A percentile compares a stretch with the other conserved stretches of the same genome.
These are phyloP conservation scores for Lineus longissimus DNA, from an alignment of 1,140 invertebrate species.

Conservation along the genomic window DNA sequence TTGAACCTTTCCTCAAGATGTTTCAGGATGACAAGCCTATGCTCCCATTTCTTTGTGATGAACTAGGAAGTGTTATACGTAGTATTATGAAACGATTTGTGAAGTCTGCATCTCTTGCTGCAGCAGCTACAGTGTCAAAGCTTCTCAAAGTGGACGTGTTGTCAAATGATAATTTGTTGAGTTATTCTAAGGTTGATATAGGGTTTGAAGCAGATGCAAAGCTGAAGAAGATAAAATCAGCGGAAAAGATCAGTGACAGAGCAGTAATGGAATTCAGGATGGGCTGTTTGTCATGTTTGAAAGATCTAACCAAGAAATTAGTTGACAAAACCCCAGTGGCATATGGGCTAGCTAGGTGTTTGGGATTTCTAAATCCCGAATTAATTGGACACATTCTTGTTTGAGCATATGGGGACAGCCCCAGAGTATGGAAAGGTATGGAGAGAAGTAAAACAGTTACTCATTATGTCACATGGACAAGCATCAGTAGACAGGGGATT, in stretches of 20 bases:
- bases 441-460: neutral
- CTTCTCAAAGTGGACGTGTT: neutral
- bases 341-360: neutral
- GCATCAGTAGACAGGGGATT: slow-evolving; percentile 33
- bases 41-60: neutral
- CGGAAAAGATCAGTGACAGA: neutral
- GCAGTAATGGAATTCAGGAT: neutral
- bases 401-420: neutral
- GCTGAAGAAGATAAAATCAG: neutral
- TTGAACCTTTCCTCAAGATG: neutral
- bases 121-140: neutral
- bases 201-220: neutral
- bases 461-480: slow-evolving; percentile 31
- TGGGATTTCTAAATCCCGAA: neutral
- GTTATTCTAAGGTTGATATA: neutral
- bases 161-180: neutral
- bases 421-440: neutral
- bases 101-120: neutral
- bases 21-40: neutral
- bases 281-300: neutral
- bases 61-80: neutral
- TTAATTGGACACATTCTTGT: neutral
- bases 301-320: neutral
- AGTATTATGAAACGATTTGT: neutral
- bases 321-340: neutral